phyloP scores from a whole-genome alignment of 2,797 vertebrate species.

The Sebastiscus tertius region DNA sequence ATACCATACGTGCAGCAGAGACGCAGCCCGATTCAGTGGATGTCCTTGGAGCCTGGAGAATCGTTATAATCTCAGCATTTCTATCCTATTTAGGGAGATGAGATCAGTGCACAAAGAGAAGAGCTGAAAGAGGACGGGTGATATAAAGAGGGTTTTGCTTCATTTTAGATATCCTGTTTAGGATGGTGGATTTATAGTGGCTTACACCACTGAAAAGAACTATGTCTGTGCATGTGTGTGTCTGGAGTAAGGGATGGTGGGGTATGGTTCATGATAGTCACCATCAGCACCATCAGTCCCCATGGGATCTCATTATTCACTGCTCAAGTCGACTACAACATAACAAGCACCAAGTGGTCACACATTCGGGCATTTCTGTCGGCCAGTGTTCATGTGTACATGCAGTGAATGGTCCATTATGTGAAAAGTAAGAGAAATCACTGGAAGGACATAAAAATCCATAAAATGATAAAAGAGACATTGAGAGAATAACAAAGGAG shows the following conservation, averaged over 20 bases:
- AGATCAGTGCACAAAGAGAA: constrained; percentile 38
- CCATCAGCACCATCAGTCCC: constrained; percentile 50
- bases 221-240: not conserved
- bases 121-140: constrained; percentile 9
- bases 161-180: constrained; percentile 28
- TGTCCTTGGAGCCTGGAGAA: constrained; percentile 24
- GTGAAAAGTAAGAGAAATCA: constrained; percentile 10
- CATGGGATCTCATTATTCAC: constrained; percentile 75
- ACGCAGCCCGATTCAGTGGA: constrained; percentile 22
- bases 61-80: constrained; percentile 35
- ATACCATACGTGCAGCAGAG: constrained; percentile 7
- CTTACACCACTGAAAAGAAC: constrained; percentile 12
- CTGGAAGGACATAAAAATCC: constrained; percentile 17
- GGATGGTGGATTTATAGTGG: constrained; percentile 20
- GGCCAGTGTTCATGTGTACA: not conserved
- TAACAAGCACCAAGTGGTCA: constrained; percentile 46
- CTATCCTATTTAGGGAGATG: constrained; percentile 39
- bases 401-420: constrained; percentile 3
- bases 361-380: constrained; percentile 2
- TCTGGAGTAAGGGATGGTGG: not conserved
- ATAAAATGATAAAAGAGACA: constrained; percentile 21
- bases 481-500: not conserved
- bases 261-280: constrained; percentile 40
- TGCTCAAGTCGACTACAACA: constrained; percentile 40
- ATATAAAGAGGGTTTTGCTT: constrained; percentile 28